A percentile compares a stretch with the other conserved stretches of the same genome.
These are phyloP conservation scores for Dendrocincla tyrannina DNA, from an alignment of 2,797 vertebrate genomes.

Conservation along the genomic window DNA sequence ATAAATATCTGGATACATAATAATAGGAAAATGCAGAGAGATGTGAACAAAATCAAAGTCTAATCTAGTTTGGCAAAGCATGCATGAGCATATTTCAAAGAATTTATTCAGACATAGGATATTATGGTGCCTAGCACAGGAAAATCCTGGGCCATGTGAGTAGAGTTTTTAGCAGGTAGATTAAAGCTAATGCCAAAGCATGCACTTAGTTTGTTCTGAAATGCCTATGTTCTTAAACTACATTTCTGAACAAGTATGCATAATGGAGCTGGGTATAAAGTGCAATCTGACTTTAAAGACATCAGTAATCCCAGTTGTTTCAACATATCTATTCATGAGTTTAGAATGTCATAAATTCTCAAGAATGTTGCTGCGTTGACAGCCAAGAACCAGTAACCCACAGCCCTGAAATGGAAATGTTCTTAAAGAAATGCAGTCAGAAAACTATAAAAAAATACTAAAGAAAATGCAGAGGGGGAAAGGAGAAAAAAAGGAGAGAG, in stretches of 20 bases:
- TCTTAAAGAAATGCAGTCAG: neutral
- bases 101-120: neutral
- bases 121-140: neutral
- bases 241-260: neutral
- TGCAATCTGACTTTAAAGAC: neutral
- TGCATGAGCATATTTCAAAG: neutral
- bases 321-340: neutral
- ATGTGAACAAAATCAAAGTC: neutral
- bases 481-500: neutral
- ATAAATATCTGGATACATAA: slow-evolving; percentile 34
- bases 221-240: neutral
- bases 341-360: neutral
- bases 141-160: neutral
- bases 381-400: neutral
- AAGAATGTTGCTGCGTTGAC: neutral
- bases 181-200: neutral
- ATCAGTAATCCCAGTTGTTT: neutral
- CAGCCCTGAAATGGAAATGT: neutral
- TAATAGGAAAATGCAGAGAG: neutral
- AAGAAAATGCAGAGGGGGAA: neutral
- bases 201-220: neutral
- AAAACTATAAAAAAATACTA: neutral
- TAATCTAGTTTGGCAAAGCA: neutral
- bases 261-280: neutral
- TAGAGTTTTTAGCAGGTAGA: neutral